Evolutionary conservation across 1,140 invertebrate genomes (phyloP), one percentile per base, ranked within the genome.

Genomic region (Medauroidea extradentata): DNA sequence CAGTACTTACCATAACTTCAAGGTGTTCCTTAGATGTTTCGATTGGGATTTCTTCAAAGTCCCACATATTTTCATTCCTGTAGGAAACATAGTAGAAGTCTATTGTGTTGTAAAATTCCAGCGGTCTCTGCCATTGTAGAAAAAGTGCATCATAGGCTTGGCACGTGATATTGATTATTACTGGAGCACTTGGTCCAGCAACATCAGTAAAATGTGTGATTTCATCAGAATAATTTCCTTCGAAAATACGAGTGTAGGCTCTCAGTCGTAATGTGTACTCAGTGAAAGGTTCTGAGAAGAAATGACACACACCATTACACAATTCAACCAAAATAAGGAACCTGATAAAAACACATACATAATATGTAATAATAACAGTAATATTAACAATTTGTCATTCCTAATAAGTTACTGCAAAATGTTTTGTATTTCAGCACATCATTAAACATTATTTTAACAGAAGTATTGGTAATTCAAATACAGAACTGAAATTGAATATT

Each of bases 181-280:
- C 73, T 1, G 93, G 92, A 3, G 90, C 79, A 62, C 83, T 86
- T 7, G 93, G 92, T 3, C 88, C 89, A 48, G 79, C 80, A 29
- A 94, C 87, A 75, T 95, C 92, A 1, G 91, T 94, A 54, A 82
- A 79, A 25, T 88, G 85, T 50, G 81, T 80, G 46, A 93, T 80
- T 2, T 83, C 75, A 62, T 87, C 83, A 8, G 90, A 93, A 23
- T 83, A 76, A 63, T 87, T 83, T 39, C 88, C 87, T 72, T 89
- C 87, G 72, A 88, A 79, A 69, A 84, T 85, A 67, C 76, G 78
- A 8, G 87, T 89, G 66, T 82, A 85, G 14, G 91, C 91, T 68
- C 90, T 88, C 9, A 94, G 85, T 83, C 86, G 93, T 63, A 96
- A 85, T 72, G 87, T 89, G 73, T 94, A 94, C 44, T 89, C 82